Base-by-base conservation (phyloP, 2,888 invertebrate species). In the Siphlonurus alternatus region DNA sequence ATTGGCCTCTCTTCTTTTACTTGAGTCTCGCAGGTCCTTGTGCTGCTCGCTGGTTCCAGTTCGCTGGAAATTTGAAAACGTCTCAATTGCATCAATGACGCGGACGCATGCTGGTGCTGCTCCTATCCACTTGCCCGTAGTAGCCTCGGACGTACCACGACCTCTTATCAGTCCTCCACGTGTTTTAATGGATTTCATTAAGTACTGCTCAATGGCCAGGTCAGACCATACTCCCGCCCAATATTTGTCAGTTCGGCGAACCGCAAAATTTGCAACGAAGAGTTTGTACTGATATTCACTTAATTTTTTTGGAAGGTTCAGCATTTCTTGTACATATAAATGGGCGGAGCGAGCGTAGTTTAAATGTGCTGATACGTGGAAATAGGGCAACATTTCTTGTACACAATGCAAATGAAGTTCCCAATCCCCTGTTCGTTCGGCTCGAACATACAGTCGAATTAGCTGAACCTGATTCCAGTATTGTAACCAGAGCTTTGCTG, bases 311-410 rank as follows among this genome's bases (percentile, higher is more conserved):
- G 67, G 61, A 60, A 72, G 66, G n/a, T 68, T 63, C n/a, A 61
- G 54, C 74, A 75, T 75, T 67, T 74, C 72, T 71, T 76, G 75
- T 20, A 75, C 64, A 69, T 74, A 74, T 5, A 75, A 61, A 59
- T 73, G 72, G 22, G 66, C 67, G 61, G 68, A 71, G 68, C 73
- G 73, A 25, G 73, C 72, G 68, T 75, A 74, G 1, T 68, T 63
- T 63, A 73, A 73, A 69, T 76, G 73, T 10, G 75, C 74, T 65
- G 67, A 68, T 24, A 74, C 72, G 68, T 74, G 71, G 67, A 74
- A 74, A 67, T 68, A 71, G 3, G 74, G 73, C 23, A 74, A 22
- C 70, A 74, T 74, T 66, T 63, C 66, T 65, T 68, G 64, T 3
- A 72, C 62, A 61, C 66, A 67, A 23, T 69, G 19, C 18, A 73